Conservation (phyloP, 2,888 invertebrate species). For the Troilus luridus region DNA sequence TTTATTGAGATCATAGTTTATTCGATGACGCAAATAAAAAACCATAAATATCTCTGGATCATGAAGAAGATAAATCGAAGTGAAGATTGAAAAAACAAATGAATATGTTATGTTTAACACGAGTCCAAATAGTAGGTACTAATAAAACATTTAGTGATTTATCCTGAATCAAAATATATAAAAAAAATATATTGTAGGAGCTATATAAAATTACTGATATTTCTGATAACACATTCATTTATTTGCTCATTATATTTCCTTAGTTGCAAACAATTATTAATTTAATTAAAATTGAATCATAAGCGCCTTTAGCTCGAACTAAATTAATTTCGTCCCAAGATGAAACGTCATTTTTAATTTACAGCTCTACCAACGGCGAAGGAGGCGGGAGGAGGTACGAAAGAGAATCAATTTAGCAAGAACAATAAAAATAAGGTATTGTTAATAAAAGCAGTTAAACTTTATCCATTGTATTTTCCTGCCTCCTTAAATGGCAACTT, state of each 20-base stretch:
- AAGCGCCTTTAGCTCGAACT: neutral
- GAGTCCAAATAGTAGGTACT: no score
- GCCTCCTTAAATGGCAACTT: conserved; percentile 55
- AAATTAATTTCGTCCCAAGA: neutral
- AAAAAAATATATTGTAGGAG: no score
- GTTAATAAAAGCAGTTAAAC: conserved; percentile 46
- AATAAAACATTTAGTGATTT: no score
- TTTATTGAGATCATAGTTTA: no score
- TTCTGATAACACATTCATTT: no score
- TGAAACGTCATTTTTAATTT: conserved; percentile 21
- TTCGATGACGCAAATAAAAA: no score
- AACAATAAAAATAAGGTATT: conserved; percentile 50
- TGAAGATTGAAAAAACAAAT: no score
- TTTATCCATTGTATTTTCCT: conserved; percentile 50
- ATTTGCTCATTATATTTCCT: neutral
- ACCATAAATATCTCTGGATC: no score
- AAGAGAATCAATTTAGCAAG: conserved; percentile 43
- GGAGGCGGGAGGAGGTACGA: neutral
- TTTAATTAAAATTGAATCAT: neutral
- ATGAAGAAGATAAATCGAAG: no score
- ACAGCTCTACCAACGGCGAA: neutral
- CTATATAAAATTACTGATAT: no score
- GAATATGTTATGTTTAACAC: no score
- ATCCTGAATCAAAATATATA: no score
- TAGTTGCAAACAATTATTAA: neutral